Evolutionary conservation across 2,888 invertebrate species (phyloP).

Genomic region (Chydorus sphaericus): DNA sequence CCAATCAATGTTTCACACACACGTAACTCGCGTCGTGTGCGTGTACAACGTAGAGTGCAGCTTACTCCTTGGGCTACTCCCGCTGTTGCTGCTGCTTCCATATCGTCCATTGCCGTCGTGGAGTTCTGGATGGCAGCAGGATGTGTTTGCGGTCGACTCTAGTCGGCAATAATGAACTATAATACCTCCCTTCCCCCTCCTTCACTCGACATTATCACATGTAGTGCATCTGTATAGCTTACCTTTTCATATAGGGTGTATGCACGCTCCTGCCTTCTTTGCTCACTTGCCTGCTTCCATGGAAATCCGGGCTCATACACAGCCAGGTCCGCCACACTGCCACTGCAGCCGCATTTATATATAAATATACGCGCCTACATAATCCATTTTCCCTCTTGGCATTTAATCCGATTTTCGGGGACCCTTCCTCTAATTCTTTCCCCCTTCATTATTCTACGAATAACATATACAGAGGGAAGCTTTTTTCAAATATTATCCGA

Average conservation of each 20-base stretch:
- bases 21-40: not conserved
- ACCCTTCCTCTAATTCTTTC: not conserved
- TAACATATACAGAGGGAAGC: too few relatives aligned
- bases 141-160: conserved; percentile 5
- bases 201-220: too few relatives aligned
- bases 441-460: too few relatives aligned
- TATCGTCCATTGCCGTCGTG: not conserved
- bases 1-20: conserved; percentile 6
- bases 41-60: not conserved
- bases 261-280: not conserved
- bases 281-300: not conserved
- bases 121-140: not conserved
- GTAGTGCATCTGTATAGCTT: not conserved
- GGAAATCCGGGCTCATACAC: too few relatives aligned
- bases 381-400: not conserved
- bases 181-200: not conserved
- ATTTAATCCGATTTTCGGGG: not conserved
- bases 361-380: not conserved
- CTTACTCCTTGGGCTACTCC: too few relatives aligned
- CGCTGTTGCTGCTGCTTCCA: too few relatives aligned
- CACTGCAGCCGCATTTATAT: too few relatives aligned
- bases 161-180: not conserved
- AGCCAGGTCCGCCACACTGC: too few relatives aligned
- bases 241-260: not conserved
- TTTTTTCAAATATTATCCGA: not conserved